Evolutionary conservation across 2,888 invertebrate species (phyloP).

Genomic region (Teleogryllus oceanicus): DNA sequence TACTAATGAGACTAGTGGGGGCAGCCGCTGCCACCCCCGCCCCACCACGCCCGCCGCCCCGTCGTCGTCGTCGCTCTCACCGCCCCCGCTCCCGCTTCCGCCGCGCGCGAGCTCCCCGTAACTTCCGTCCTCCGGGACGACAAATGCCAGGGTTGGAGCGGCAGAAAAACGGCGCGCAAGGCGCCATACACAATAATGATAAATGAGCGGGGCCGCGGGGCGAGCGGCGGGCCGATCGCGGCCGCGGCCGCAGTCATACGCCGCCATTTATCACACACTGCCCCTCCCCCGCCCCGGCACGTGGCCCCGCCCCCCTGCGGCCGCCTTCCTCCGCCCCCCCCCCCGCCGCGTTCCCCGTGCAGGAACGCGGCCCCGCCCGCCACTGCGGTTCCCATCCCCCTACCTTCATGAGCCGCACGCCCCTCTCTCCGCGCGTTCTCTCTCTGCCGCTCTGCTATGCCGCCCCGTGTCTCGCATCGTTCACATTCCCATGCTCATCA

Average conservation of each 20-base stretch:
- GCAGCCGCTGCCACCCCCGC: background rate
- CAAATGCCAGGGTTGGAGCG: background rate
- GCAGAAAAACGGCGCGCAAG: background rate
- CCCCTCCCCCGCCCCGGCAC: background rate
- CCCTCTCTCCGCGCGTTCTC: too few species aligned
- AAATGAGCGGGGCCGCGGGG: conserved; percentile 9
- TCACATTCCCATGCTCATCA: too few species aligned
- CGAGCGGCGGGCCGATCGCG: conserved; percentile 18
- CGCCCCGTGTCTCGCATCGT: too few species aligned
- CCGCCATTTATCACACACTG: background rate
- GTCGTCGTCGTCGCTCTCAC: background rate
- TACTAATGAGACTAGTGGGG: background rate
- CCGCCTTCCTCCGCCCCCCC: background rate
- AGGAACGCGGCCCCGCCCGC: too few species aligned
- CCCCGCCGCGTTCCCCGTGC: too few species aligned
- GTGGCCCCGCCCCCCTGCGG: background rate
- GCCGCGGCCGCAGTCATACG: background rate
- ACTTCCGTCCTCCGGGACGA: background rate
- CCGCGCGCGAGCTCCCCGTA: background rate
- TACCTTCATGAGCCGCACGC: too few species aligned
- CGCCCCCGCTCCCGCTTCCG: background rate
- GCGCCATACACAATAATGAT: conserved; percentile 8
- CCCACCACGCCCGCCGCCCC: background rate
- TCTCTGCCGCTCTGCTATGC: too few species aligned
- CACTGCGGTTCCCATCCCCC: too few species aligned